phyloP scores from a whole-genome alignment of 2,888 invertebrate genomes.

The Scaptomyza reducta region DNA sequence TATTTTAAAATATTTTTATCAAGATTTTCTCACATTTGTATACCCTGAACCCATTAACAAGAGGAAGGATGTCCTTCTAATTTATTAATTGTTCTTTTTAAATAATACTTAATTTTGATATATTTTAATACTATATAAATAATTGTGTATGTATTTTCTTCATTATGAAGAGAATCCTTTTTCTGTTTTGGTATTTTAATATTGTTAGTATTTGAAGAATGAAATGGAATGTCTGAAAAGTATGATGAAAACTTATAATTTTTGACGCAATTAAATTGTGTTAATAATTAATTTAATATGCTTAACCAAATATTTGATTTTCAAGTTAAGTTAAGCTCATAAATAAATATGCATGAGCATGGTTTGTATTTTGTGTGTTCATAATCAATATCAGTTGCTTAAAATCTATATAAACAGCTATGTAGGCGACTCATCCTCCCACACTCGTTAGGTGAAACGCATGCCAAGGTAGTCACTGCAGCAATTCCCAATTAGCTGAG shows the following conservation, averaged over 20 bases:
- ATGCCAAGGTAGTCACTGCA: constrained; percentile 26
- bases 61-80: no score
- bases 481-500: constrained; percentile 67
- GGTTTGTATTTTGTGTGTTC: constrained; percentile 20
- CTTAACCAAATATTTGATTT: not conserved
- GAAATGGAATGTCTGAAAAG: no score
- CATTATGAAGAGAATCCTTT: no score
- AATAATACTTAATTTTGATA: no score
- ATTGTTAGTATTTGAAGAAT: no score
- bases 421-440: constrained; percentile 38
- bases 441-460: constrained; percentile 30
- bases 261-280: not conserved
- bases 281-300: not conserved
- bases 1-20: not conserved
- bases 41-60: no score
- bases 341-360: constrained; percentile 48
- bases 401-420: constrained; percentile 26
- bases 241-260: no score
- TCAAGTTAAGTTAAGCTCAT: not conserved
- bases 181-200: no score
- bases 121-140: no score
- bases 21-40: no score
- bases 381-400: constrained; percentile 25
- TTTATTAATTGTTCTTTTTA: no score
- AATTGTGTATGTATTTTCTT: no score